Conservation (phyloP, 2,888 invertebrate genomes). For the Oxycera nigricornis region DNA sequence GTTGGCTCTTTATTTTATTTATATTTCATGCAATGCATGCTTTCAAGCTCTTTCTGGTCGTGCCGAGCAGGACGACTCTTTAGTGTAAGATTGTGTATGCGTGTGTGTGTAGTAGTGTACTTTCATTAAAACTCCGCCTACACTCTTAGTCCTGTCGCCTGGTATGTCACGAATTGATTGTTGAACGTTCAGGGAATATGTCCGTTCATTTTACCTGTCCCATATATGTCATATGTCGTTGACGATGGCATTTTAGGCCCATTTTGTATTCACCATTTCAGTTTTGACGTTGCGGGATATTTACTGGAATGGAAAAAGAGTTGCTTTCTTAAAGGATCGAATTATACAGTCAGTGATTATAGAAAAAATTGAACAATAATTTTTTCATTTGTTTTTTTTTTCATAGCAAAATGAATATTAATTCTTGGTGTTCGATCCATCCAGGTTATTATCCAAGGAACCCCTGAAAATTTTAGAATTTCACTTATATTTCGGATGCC, state of each 20-base stretch:
- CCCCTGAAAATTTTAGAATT: too few relatives aligned
- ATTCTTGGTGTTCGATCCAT: too few relatives aligned
- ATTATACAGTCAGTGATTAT: background rate
- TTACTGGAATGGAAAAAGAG: constrained; percentile 6
- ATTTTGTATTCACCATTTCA: background rate
- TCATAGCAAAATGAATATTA: too few relatives aligned
- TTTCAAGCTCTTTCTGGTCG: too few relatives aligned
- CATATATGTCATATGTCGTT: constrained; percentile 42
- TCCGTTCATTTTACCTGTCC: constrained; percentile 41
- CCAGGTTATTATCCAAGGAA: too few relatives aligned
- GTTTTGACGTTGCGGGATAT: background rate
- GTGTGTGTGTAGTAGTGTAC: background rate
- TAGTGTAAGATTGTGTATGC: background rate
- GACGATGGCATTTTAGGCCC: background rate
- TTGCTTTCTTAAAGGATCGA: background rate
- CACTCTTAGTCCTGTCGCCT: constrained; percentile 39
- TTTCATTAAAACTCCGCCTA: constrained; percentile 44
- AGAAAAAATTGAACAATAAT: too few relatives aligned
- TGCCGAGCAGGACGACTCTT: background rate
- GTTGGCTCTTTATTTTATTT: constrained; percentile 37
- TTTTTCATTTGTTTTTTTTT: too few relatives aligned
- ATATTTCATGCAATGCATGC: constrained; percentile 43
- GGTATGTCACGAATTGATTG: constrained; percentile 42
- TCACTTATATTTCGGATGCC: too few relatives aligned
- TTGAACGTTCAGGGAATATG: constrained; percentile 3